These are phyloP conservation scores for Drosophila anomalata DNA, from an alignment of 2,888 invertebrate species.

Conservation along the genomic window DNA sequence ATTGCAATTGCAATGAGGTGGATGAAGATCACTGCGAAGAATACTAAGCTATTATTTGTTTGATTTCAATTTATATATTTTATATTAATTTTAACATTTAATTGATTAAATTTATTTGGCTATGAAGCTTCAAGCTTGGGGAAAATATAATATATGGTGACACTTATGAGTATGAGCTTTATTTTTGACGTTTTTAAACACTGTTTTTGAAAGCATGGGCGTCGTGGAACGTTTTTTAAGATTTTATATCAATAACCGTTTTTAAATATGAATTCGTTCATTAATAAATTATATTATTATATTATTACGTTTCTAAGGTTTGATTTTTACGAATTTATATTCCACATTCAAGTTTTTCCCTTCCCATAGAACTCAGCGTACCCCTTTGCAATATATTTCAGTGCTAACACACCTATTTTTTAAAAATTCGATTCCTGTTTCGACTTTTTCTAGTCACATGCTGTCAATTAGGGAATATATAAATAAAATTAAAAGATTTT, in stretches of 20 bases:
- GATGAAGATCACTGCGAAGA: slow-evolving; percentile 43
- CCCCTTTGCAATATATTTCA: not conserved
- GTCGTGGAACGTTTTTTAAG: too few species aligned
- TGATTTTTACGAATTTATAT: too few species aligned
- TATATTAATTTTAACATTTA: slow-evolving; percentile 4
- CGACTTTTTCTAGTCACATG: not conserved
- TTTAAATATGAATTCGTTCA: too few species aligned
- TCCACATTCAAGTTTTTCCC: too few species aligned
- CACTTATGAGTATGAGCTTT: not conserved
- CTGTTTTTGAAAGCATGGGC: not conserved
- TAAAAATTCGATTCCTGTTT: not conserved
- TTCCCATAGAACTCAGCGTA: not conserved
- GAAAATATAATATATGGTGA: not conserved
- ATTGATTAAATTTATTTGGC: not conserved
- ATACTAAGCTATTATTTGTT: slow-evolving; percentile 8
- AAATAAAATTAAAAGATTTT: not conserved
- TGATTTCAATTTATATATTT: slow-evolving; percentile 18
- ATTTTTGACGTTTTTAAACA: not conserved
- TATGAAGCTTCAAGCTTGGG: not conserved
- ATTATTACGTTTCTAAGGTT: not conserved
- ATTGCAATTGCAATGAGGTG: slow-evolving; percentile 52
- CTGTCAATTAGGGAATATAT: too few species aligned
- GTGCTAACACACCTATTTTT: slow-evolving; percentile 1
- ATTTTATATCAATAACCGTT: too few species aligned
- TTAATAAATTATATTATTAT: not conserved